Conservation (phyloP, 2,797 vertebrate genomes). For the Enteromius fasciolatus region DNA sequence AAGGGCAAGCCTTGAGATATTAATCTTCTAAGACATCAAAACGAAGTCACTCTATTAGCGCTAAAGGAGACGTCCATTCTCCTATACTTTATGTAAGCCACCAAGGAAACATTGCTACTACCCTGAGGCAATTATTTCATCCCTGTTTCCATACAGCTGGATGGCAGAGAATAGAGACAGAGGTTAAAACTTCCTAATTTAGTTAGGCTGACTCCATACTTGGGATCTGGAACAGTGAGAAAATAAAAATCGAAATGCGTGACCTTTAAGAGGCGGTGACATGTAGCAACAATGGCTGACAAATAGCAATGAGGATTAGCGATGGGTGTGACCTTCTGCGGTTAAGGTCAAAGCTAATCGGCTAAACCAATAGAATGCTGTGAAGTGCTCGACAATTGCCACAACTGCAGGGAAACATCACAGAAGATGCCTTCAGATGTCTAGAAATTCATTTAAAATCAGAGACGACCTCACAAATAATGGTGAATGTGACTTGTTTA, state of each 20-base stretch:
- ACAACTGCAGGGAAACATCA: background rate
- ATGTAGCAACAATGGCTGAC: constrained; percentile 50
- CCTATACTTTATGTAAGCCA: constrained; percentile 63
- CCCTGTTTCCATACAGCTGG: constrained; percentile 44
- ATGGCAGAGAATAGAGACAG: constrained; percentile 21
- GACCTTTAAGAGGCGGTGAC: constrained; percentile 55
- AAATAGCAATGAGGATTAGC: constrained; percentile 49
- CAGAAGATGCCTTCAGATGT: background rate
- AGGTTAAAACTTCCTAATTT: constrained; percentile 39
- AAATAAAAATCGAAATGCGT: constrained; percentile 53
- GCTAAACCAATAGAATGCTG: constrained; percentile 22
- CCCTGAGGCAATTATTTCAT: constrained; percentile 63
- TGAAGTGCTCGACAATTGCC: constrained; percentile 16
- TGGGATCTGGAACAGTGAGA: constrained; percentile 44
- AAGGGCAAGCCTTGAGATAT: constrained; percentile 68
- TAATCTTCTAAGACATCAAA: constrained; percentile 70
- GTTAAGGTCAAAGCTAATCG: constrained; percentile 36
- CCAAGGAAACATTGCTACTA: constrained; percentile 60
- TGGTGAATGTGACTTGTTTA: background rate
- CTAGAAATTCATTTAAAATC: background rate
- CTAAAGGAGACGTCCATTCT: constrained; percentile 71
- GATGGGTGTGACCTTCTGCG: constrained; percentile 33
- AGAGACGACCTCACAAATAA: background rate
- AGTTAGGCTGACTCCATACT: constrained; percentile 28
- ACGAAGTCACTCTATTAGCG: constrained; percentile 71